Conservation (phyloP, 2,797 vertebrate genomes). For the Lindbergichthys nudifrons region DNA sequence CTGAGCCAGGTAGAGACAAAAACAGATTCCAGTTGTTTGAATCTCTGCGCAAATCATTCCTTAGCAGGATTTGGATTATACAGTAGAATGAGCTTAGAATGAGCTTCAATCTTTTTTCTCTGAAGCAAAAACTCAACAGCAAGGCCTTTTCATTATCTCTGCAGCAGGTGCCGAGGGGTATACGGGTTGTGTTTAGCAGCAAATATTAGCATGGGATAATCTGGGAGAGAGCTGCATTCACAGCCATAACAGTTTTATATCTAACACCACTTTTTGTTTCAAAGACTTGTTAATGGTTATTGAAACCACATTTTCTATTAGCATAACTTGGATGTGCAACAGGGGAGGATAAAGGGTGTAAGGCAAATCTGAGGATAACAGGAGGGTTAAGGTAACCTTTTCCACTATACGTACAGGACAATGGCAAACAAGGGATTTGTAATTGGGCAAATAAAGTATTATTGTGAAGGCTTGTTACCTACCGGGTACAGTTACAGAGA, state of each 20-base stretch:
- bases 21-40: neutral
- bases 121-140: neutral
- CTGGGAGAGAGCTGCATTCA: neutral
- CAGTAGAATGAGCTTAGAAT: neutral
- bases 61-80: neutral
- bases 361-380: too few relatives aligned
- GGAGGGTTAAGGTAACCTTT: too few relatives aligned
- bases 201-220: slow-evolving; percentile 11
- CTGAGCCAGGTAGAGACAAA: neutral
- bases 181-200: neutral
- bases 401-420: too few relatives aligned
- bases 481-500: neutral
- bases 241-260: neutral
- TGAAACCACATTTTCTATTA: neutral
- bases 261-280: neutral
- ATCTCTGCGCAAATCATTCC: neutral
- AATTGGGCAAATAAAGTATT: neutral
- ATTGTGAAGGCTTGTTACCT: neutral
- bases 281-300: neutral
- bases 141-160: neutral
- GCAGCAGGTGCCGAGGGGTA: neutral
- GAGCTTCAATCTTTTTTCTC: too few relatives aligned
- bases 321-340: neutral
- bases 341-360: neutral
- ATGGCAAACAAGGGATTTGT: neutral